Evolutionary conservation across 2,797 vertebrate species (phyloP).

Genomic region (Gymnothorax reevesii): DNA sequence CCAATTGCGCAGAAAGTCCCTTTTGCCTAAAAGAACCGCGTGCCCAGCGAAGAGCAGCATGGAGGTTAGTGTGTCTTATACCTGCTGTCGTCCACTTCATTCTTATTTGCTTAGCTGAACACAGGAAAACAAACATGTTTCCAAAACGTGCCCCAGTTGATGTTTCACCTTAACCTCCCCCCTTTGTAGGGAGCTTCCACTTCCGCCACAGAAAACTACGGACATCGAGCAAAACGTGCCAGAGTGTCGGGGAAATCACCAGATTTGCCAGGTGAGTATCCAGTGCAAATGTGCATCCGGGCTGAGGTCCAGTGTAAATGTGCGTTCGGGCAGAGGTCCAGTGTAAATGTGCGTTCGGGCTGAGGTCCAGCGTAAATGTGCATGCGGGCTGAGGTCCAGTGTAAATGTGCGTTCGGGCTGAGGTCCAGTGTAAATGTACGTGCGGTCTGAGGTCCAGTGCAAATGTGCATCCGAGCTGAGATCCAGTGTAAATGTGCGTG

Average conservation of each 20-base stretch:
- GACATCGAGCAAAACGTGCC: slow-evolving; percentile 96
- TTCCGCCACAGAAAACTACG: slow-evolving; percentile 96
- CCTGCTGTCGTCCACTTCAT: no score
- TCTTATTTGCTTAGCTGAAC: neutral
- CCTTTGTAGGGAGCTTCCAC: slow-evolving; percentile 91
- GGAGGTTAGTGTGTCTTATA: slow-evolving; percentile 76
- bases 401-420: no score
- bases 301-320: no score
- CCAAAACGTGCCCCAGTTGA: neutral
- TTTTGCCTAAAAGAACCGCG: slow-evolving; percentile 98
- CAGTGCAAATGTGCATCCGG: slow-evolving; percentile 55
- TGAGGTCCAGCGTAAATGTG: no score
- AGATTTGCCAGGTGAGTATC: slow-evolving; percentile 83
- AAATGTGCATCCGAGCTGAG: no score
- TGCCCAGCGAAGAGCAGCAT: slow-evolving; percentile 97
- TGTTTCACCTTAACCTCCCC: neutral
- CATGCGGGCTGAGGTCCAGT: no score
- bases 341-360: no score
- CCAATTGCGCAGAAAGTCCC: slow-evolving; percentile 99
- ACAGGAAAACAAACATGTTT: neutral
- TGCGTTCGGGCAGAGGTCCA: no score
- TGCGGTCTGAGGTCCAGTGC: no score
- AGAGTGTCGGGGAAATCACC: slow-evolving; percentile 97
- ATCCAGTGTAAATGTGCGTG: no score
- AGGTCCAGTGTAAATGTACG: no score